Evolutionary conservation across 2,797 vertebrate species (phyloP), one percentile per base, ranked within the genome.

Genomic region (Kryptolebias ocellatus): DNA sequence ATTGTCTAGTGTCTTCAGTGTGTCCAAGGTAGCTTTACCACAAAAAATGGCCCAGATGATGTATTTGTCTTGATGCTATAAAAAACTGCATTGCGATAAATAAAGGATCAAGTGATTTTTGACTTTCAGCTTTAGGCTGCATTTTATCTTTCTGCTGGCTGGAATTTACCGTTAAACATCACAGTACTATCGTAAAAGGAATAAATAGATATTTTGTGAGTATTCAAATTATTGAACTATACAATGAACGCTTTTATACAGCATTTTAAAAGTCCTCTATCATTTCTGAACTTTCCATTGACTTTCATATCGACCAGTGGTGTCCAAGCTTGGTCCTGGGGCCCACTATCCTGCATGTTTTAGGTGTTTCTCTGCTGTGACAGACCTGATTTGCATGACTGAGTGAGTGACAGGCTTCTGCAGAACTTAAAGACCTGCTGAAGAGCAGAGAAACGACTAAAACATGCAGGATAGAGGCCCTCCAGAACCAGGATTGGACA

Each of bases 81-180:
- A 60, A 46, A 44, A 42, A 49, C 12, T 39, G 18, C 37, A 24
- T 24, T 7, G 45, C 47, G 27, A 44, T 14, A 65, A 65, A 56
- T 24, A 16, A 16, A 39, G 20, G 1, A 37, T 31, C 11, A 16
- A 14, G 4, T 47, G 3, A 27, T 27, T 44, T 15, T 7, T 12
- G 10, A 58, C 12, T 12, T 42, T 37, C 10, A 18, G 18, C n/a
- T 37, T 15, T 1, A 34, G 17, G 17, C 14, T 15, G 46, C 17
- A 16, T 15, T 42, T 57, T 18, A 12, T 39, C 11, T 20, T 39
- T 57, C 16, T 17, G 17, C 39, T 42, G 12, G 11, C 10, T 3
- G 39, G 39, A 42, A 11, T 42, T 42, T 42, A 42, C 2, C 39
- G 12, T 42, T 42, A 42, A 42, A 12, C 39, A 42, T 42, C 11